A percentile compares a stretch with the other conserved stretches of the same genome.
These are phyloP conservation scores for Takifugu rubripes DNA, from an alignment of 2,797 vertebrate species.

Conservation along the genomic window DNA sequence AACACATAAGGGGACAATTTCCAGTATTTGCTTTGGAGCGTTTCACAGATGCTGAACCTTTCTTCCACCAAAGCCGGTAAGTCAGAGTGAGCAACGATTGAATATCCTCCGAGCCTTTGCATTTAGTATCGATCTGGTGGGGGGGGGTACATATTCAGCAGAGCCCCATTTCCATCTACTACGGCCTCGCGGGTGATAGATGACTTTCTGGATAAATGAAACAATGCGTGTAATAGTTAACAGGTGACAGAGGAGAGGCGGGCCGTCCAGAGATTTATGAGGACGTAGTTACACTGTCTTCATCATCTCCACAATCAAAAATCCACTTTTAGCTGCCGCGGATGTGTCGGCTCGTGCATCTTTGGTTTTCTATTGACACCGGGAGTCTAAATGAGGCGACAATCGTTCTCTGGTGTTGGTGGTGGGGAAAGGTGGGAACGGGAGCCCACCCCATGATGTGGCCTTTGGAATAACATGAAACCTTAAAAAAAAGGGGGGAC, in stretches of 20 bases:
- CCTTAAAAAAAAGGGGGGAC: neutral
- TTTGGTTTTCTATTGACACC: conserved; percentile 52
- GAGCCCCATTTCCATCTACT: conserved; percentile 61
- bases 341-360: conserved; percentile 1
- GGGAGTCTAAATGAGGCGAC: conserved; percentile 57
- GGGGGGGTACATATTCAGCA: conserved; percentile 19
- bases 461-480: conserved; percentile 9
- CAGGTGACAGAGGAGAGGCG: conserved; percentile 28
- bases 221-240: conserved; percentile 41
- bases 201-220: conserved; percentile 48
- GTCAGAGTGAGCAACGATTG: neutral
- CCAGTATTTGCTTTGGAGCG: too few relatives aligned
- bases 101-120: conserved; percentile 9
- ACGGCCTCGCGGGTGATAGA: conserved; percentile 33
- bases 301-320: conserved; percentile 36
- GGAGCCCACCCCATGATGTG: conserved; percentile 17
- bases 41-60: neutral
- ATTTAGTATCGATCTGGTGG: conserved; percentile 56
- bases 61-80: neutral
- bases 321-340: conserved; percentile 16
- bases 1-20: too few relatives aligned
- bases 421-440: conserved; percentile 34
- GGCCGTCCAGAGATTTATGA: conserved; percentile 34
- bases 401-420: conserved; percentile 65
- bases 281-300: conserved; percentile 24